Evolutionary conservation across 2,113 vertebrate species (phyloP), one percentile per base, ranked within the genome.

Genomic region (Dicaeum eximium): DNA sequence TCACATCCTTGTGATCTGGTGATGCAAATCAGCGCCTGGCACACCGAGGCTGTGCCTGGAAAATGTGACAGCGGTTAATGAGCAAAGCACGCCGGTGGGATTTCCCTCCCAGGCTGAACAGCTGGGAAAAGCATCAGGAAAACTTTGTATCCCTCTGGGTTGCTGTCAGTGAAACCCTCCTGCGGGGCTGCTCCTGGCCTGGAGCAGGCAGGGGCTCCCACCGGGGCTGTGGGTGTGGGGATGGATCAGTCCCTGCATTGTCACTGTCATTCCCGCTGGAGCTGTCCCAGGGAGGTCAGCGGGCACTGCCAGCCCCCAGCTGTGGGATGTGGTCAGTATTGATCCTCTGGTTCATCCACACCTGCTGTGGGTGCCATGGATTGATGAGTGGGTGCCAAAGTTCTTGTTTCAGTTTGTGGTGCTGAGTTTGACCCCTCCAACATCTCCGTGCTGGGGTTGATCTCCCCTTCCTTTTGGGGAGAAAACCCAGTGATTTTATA

Each of bases 1-100:
- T 95, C 92, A 92, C 92, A 94, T 92, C 93, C 88, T 70, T 89
- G 80, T 74, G 92, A 92, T 80, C 80, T 58, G 83, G 66, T 1
- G 45, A 95, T 92, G 92, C 91, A 91, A 94, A 93, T 83, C 53
- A 12, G 75, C 8, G 30, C 72, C 84, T 60, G 89, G 89, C 56
- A n/a, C 50, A 4, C 47, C 3, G 13, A 71, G 77, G 61, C 37
- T 44, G 19, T 25, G 65, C 7, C 90, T 85, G 95, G 95, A 94
- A 95, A 96, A 88, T 62, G 8, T 62, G 95, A 93, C 24, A 31
- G 92, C 0, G 1, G 54, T 35, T 93, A 70, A 96, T 62, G 95
- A 94, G 90, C 80, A 97, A 88, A 93, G 82, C 95, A 93, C 33
- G 11, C 62, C 2, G 6, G 4, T 11, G 64, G 10, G 66, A 70